A percentile compares a stretch with the other conserved stretches of the same genome.
These are phyloP conservation scores for Arothron firmamentum DNA, from an alignment of 2,113 vertebrate genomes.

Conservation along the genomic window DNA sequence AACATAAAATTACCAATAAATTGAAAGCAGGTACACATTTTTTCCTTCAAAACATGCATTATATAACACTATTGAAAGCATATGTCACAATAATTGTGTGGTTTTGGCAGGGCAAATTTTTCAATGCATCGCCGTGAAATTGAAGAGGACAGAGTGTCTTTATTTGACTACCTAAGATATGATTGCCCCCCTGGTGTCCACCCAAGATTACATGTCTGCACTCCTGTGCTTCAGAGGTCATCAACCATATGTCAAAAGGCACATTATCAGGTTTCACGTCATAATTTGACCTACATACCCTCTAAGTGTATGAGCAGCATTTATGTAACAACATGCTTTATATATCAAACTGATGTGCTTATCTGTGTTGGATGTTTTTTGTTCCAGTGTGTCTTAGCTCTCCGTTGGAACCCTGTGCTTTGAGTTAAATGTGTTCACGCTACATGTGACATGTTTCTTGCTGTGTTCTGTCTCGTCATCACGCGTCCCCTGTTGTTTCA, in stretches of 20 bases:
- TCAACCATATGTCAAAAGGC: neutral
- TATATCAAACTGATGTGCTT: neutral
- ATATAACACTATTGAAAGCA: conserved; percentile 72
- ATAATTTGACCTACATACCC: neutral
- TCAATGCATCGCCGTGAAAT: conserved; percentile 18
- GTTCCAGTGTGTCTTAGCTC: conserved; percentile 2
- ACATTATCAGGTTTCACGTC: neutral
- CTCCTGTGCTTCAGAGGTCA: conserved; percentile 7
- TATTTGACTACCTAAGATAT: conserved; percentile 37
- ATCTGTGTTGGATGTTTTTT: neutral
- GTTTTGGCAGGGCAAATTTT: conserved; percentile 28
- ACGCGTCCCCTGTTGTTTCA: conserved; percentile 53
- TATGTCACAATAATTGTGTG: conserved; percentile 40
- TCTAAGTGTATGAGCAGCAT: neutral
- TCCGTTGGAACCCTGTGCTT: conserved; percentile 14
- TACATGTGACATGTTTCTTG: conserved; percentile 8
- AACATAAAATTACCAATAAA: conserved; percentile 49
- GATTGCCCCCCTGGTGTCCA: conserved; percentile 8
- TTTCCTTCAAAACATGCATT: conserved; percentile 56
- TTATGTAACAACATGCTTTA: neutral
- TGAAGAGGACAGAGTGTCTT: conserved; percentile 31
- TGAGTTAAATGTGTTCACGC: neutral
- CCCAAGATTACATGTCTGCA: conserved; percentile 4
- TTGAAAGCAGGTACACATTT: conserved; percentile 37
- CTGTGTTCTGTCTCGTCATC: conserved; percentile 28